phyloP scores from a whole-genome alignment of 64 coral and sea anemone species.

The Pachyseris speciosa region DNA sequence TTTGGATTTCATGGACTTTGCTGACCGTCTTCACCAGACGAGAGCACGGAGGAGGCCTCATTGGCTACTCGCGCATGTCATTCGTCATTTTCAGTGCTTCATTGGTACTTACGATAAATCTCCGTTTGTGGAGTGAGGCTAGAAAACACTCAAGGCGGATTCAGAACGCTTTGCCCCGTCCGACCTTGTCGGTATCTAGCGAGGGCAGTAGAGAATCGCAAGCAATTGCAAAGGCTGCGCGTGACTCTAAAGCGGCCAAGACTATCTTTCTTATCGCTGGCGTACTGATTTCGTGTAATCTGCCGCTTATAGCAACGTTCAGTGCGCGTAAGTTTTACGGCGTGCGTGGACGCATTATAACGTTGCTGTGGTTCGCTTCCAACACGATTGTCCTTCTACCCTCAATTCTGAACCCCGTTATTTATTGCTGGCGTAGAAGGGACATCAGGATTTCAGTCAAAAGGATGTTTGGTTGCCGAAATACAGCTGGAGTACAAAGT shows the following conservation, averaged over 20 bases:
- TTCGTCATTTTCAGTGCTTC: slow-evolving; percentile 36
- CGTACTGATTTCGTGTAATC: slow-evolving; percentile 49
- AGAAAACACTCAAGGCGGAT: not conserved
- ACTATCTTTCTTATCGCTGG: slow-evolving; percentile 33
- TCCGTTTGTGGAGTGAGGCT: slow-evolving; percentile 36
- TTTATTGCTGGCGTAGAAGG: slow-evolving; percentile 67
- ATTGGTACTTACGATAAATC: slow-evolving; percentile 32
- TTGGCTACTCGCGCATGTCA: slow-evolving; percentile 60
- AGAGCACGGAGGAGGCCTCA: slow-evolving; percentile 28
- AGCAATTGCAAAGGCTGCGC: not conserved
- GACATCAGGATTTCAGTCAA: slow-evolving; percentile 31
- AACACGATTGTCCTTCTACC: slow-evolving; percentile 39
- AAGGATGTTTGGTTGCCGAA: slow-evolving; percentile 1
- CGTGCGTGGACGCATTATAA: slow-evolving; percentile 30
- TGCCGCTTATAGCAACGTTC: slow-evolving; percentile 55
- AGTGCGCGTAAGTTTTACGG: slow-evolving; percentile 36
- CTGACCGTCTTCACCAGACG: slow-evolving; percentile 38
- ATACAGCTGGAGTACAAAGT: not conserved
- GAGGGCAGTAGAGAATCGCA: not conserved
- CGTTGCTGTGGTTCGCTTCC: slow-evolving; percentile 53
- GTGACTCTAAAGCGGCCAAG: slow-evolving; percentile 48
- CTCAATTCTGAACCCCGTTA: slow-evolving; percentile 28
- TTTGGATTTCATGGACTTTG: slow-evolving; percentile 55
- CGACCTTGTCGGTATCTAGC: not conserved
- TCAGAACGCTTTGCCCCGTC: not conserved